Percentiles rank a stretch among this genome's conserved stretches.
Conservation (phyloP, 2,888 invertebrate species). For the Sisyra terminalis region DNA sequence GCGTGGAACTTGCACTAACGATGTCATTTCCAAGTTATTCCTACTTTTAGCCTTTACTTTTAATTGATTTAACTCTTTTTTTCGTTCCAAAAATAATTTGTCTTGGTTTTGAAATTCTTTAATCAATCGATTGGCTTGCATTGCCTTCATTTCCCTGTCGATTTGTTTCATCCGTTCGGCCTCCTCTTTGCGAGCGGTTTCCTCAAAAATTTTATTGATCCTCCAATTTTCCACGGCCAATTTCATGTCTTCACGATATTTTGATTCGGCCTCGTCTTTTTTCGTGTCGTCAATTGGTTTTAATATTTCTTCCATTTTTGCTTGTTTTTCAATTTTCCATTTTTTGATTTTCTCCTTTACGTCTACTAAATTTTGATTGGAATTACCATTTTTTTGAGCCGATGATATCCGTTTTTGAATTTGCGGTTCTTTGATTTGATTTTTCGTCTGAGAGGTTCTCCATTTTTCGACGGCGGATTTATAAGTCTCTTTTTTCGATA, state of each 20-base stretch:
- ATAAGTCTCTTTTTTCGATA: constrained; percentile 26
- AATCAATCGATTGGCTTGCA: constrained; percentile 22
- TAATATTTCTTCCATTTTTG: background rate
- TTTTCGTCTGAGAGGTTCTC: constrained; percentile 20
- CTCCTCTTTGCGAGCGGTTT: constrained; percentile 12
- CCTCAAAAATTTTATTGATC: constrained; percentile 11
- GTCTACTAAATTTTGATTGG: background rate
- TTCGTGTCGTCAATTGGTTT: constrained; percentile 9
- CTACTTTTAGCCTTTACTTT: constrained; percentile 1
- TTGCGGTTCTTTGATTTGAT: background rate
- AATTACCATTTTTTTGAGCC: background rate
- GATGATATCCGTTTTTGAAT: background rate
- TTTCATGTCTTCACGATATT: constrained; percentile 17
- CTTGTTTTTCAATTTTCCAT: too few relatives aligned
- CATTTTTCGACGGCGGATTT: constrained; percentile 26
- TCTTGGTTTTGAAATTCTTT: constrained; percentile 24
- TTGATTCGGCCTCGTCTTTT: constrained; percentile 12
- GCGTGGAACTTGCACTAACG: constrained; percentile 11
- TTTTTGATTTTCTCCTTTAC: background rate
- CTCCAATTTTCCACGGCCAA: constrained; percentile 17
- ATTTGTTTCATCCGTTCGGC: constrained; percentile 14
- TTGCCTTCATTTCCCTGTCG: constrained; percentile 13
- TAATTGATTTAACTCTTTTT: constrained; percentile 12
- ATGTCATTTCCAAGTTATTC: background rate
- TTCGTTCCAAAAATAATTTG: constrained; percentile 18